Base-by-base conservation (phyloP, 2,797 vertebrate species). In the Ceyx erithaca region DNA sequence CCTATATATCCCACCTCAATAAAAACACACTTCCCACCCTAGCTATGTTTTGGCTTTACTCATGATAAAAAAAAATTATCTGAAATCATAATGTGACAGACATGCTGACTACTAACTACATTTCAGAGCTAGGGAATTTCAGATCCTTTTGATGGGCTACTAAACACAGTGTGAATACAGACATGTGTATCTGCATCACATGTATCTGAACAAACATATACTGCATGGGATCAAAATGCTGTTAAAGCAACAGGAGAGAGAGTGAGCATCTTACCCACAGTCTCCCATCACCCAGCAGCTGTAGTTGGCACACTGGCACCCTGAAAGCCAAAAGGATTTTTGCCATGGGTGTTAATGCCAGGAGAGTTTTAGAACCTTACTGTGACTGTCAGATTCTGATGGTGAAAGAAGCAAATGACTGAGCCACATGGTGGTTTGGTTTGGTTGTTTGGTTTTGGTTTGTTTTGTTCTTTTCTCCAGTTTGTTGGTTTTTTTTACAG, bases 401-500 rank as follows among this genome's bases (percentile, higher is more conserved):
- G 68, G 25, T 20, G 79, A 68, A 88, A 94, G 90, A 93, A 96
- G 85, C 85, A 95, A 96, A 96, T 85, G 87, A 89, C 72, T 83
- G 91, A 95, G 72, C 84, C 43, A 23, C 5, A 18, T 9, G 31
- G 37, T 40, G 37, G 37, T 40, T 40, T 40, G 49, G 48, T 9
- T 51, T 49, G 48, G 3, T 26, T 26, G 25, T 23, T 12, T 54
- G 19, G 9, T 12, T 20, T 9, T 16, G 30, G 21, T 46, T 67
- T 9, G 11, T 7, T 19, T 17, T 3, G 13, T 55, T 13, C 12
- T 55, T 31, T 13, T 31, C 30, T 18, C 51, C n/a, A n/a, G 19
- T 55, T 33, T 31, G 25, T 26, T 28, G 14, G 14, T 45, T n/a
- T 31, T 57, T 31, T 22, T 20, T 46, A 92, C 80, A 59, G 26